phyloP scores from a whole-genome alignment of 2,113 vertebrate genomes.

The Nesospiza acunhae region DNA sequence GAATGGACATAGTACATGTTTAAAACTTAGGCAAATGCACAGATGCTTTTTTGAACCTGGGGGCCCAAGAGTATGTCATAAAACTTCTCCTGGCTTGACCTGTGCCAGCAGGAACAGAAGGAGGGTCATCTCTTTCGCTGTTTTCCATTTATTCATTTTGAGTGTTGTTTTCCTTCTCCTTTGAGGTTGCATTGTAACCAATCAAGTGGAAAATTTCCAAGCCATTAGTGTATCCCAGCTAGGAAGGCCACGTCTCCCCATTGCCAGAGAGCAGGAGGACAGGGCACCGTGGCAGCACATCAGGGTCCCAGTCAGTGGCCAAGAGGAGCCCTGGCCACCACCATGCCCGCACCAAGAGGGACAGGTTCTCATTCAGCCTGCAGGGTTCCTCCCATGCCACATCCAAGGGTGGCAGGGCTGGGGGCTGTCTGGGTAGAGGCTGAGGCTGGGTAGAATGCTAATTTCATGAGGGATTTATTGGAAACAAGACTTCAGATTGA shows the following conservation, averaged over 20 bases:
- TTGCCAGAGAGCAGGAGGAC: not conserved
- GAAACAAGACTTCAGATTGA: conserved; percentile 73
- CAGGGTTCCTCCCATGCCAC: fast-evolving
- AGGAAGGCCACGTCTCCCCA: conserved; percentile 34
- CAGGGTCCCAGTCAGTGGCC: not conserved
- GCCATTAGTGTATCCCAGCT: not conserved
- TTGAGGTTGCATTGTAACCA: not conserved
- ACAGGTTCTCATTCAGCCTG: not conserved
- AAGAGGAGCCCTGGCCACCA: not conserved
- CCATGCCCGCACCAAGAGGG: fast-evolving
- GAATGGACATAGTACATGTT: not conserved
- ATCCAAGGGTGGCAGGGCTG: conserved; percentile 3
- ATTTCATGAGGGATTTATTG: conserved; percentile 73
- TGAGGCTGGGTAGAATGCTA: conserved; percentile 26
- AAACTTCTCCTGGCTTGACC: not conserved
- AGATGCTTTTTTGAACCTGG: not conserved
- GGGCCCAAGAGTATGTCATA: not conserved
- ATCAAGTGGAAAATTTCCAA: not conserved
- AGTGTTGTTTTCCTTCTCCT: not conserved
- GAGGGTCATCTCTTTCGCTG: not conserved
- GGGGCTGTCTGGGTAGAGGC: not conserved
- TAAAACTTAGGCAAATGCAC: not conserved
- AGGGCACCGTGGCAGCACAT: conserved; percentile 8
- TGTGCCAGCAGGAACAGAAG: not conserved
- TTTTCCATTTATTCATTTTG: not conserved